These are phyloP conservation scores for Glossosoma conforme DNA, from an alignment of 1,140 invertebrate species.

Conservation along the genomic window DNA sequence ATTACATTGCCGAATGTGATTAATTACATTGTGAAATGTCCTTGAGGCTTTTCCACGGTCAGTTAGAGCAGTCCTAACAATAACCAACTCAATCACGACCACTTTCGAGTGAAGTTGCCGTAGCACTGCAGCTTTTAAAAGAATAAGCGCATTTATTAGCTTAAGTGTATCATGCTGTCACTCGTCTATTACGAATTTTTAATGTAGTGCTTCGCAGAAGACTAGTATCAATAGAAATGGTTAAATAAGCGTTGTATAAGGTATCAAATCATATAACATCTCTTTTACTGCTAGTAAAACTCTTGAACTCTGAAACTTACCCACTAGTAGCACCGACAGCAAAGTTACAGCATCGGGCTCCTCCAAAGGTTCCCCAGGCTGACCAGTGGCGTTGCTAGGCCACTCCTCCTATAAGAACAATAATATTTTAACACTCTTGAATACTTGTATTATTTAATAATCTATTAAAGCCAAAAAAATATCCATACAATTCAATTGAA, in stretches of 20 bases:
- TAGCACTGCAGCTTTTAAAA: no score
- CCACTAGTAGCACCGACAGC: constrained; percentile 67
- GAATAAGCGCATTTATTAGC: not conserved
- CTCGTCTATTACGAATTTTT: not conserved
- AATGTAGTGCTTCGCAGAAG: not conserved
- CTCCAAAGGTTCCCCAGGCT: constrained; percentile 50
- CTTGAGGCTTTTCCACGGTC: no score
- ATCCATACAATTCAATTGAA: constrained; percentile 10
- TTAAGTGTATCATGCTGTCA: not conserved
- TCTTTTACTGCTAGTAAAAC: not conserved
- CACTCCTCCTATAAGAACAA: constrained; percentile 34
- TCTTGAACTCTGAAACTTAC: constrained; percentile 48
- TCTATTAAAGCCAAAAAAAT: not conserved
- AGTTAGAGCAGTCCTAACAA: no score
- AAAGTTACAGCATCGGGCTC: constrained; percentile 65
- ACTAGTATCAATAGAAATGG: not conserved
- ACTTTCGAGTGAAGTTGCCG: no score
- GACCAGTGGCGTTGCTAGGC: constrained; percentile 34
- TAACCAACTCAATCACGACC: no score
- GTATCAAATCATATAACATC: not conserved
- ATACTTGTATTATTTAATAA: not conserved
- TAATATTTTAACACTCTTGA: not conserved
- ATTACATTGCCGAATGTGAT: no score
- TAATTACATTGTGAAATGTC: no score
- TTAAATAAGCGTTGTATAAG: not conserved